Evolutionary conservation across 2,888 invertebrate species (phyloP).

Genomic region (Incurvaria masculella): DNA sequence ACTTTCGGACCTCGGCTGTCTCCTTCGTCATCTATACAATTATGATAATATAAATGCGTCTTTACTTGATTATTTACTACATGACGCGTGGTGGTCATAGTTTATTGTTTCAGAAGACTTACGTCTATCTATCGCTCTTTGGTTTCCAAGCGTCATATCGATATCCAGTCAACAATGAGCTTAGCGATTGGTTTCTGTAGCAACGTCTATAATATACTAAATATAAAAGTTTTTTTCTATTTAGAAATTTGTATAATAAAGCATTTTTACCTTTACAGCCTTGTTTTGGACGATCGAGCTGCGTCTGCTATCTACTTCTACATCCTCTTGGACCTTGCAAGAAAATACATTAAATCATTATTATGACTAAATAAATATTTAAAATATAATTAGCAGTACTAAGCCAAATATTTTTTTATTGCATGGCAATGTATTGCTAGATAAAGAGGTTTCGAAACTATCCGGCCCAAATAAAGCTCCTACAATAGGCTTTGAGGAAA

Average conservation of each 20-base stretch:
- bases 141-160: too few species aligned
- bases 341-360: conserved; percentile 6
- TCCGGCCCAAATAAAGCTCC: too few species aligned
- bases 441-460: too few species aligned
- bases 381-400: too few species aligned
- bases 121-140: too few species aligned
- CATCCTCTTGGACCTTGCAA: conserved; percentile 32
- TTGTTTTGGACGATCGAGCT: conserved; percentile 44
- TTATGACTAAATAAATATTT: conserved; percentile 14
- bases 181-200: neutral
- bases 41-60: neutral
- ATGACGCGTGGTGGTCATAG: too few species aligned
- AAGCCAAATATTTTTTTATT: too few species aligned
- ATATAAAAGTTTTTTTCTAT: neutral
- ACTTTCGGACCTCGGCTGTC: conserved; percentile 48
- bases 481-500: too few species aligned
- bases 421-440: too few species aligned
- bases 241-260: neutral
- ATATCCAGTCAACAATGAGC: too few species aligned
- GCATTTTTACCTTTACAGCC: conserved; percentile 35
- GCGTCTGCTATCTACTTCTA: conserved; percentile 37
- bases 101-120: too few species aligned
- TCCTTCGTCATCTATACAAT: conserved; percentile 38
- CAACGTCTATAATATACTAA: neutral
- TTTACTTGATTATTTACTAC: too few species aligned